Conservation (phyloP, 2,797 vertebrate genomes). For the Dallia pectoralis region DNA sequence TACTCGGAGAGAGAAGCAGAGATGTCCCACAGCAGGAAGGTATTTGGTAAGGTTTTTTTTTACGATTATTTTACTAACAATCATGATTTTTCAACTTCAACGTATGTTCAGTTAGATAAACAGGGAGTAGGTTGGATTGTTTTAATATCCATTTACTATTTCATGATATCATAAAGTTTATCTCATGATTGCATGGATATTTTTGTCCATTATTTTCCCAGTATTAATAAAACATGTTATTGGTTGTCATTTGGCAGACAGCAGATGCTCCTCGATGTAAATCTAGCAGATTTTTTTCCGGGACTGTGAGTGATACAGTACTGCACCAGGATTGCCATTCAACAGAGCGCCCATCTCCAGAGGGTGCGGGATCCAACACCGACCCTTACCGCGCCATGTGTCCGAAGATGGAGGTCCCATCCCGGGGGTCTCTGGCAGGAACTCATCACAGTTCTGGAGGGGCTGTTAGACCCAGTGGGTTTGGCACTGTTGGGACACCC, state of each 20-base stretch:
- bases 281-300: conserved; percentile 45
- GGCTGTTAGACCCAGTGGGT: conserved; percentile 75
- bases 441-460: conserved; percentile 73
- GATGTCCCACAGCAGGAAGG: conserved; percentile 72
- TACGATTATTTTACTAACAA: conserved; percentile 22
- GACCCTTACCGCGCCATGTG: conserved; percentile 81
- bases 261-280: conserved; percentile 53
- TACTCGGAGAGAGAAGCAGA: conserved; percentile 82
- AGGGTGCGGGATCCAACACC: conserved; percentile 82
- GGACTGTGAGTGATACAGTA: conserved; percentile 45
- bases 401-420: conserved; percentile 74
- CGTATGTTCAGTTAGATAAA: not conserved
- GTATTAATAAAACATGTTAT: conserved; percentile 22
- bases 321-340: conserved; percentile 11
- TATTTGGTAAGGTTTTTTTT: conserved; percentile 76
- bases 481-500: conserved; percentile 74
- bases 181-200: conserved; percentile 22
- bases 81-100: not conserved
- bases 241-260: conserved; percentile 47
- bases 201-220: conserved; percentile 40
- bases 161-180: not conserved
- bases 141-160: not conserved
- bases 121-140: not conserved
- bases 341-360: conserved; percentile 78
- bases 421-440: conserved; percentile 59